phyloP scores from a whole-genome alignment of 2,113 vertebrate genomes.

The Xiphophorus hellerii region DNA sequence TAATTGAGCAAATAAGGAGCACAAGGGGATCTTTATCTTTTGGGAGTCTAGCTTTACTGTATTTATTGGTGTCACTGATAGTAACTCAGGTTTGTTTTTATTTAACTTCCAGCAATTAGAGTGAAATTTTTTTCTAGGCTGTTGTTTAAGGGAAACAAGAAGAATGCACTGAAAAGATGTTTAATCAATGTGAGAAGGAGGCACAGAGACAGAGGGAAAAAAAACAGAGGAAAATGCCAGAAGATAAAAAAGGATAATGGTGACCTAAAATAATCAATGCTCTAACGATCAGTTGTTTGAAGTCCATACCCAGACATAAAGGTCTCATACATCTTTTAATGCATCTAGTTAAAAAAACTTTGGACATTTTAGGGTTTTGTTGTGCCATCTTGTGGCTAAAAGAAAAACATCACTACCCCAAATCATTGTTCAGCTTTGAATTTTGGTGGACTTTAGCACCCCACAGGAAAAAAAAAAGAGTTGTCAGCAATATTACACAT shows the following conservation, averaged over 20 bases:
- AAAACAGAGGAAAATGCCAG: not conserved
- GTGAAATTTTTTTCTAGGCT: not conserved
- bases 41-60: not conserved
- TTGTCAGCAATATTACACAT: too few relatives aligned
- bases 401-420: not conserved
- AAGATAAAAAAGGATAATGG: not conserved
- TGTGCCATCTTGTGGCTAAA: constrained; percentile 57
- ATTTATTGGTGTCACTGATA: constrained; percentile 8
- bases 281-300: constrained; percentile 10
- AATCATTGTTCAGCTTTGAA: not conserved
- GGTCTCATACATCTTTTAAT: not conserved
- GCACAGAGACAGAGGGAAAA: not conserved
- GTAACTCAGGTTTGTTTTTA: not conserved
- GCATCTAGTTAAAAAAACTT: not conserved
- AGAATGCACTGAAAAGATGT: not conserved
- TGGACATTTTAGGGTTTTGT: not conserved
- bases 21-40: not conserved
- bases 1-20: constrained; percentile 26
- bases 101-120: constrained; percentile 25
- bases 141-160: not conserved
- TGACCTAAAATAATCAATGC: constrained; percentile 20
- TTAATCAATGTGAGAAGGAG: not conserved
- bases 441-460: too few relatives aligned
- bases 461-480: too few relatives aligned
- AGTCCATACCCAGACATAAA: not conserved